Base-by-base conservation (phyloP, 2,888 invertebrate genomes). In the Andrena fulva region DNA sequence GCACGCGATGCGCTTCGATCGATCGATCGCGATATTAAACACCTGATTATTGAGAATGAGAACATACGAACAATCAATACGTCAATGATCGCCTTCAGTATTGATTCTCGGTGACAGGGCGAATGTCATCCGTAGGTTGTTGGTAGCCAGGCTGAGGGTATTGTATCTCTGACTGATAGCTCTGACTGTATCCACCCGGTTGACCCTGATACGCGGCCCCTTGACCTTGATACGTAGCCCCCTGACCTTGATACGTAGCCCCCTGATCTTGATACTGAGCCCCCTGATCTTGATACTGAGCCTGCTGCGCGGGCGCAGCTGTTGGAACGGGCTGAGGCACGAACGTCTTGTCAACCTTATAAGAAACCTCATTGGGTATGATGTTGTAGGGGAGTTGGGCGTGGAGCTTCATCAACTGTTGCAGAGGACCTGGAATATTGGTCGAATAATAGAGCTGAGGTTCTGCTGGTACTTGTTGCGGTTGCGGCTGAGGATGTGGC, bases 371-470 rank as follows among this genome's bases (percentile, higher is more conserved):
- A 74, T 94, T 94, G 0, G 94, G 93, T 29, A 93, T 89, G 10
- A 92, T 92, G 67, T 92, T 91, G 76, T 94, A 92, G 0, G 94
- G 94, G n/a, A 91, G 91, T 67, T 91, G 90, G 0, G 93, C 89
- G 59, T 94, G 93, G 76, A 84, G 93, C 16, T 89, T 90, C 27
- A 94, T 62, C 7, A 94, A 56, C n/a, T 91, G 87, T 73, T 91
- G 90, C 42, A 94, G 87, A 16, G 85, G 82, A 2, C 82, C 24
- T 1, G 94, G 94, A 56, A 93, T 56, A 75, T 92, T 93, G 4
- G 89, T 84, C 4, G 92, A 92, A 71, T 94, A 94, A 0, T 91
- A 90, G 16, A 92, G 91, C 29, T 84, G 80, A 0, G 89, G 79
- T 69, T 93, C 93, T 0, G 77, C 67, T 0, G 87, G 85, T 27